Evolutionary conservation across 1,140 invertebrate species (phyloP), one percentile per base, ranked within the genome.

Genomic region (Reticulitermes speratus): DNA sequence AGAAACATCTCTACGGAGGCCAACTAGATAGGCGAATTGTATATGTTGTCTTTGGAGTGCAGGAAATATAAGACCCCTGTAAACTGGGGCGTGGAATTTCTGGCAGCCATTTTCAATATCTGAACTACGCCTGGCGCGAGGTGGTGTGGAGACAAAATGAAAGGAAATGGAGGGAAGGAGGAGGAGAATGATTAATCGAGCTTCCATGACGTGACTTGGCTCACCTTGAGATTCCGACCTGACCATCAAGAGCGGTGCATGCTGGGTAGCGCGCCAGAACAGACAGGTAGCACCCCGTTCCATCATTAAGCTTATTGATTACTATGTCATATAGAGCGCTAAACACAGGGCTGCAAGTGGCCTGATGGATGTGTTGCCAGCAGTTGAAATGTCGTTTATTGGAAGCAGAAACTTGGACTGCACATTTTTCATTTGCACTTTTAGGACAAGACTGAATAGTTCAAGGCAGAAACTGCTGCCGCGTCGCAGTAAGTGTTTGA

Each of bases 211-310:
- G 65, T 69, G 84, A 59, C 83, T 84, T 25, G 83, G 8, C 44
- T 84, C 48, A 84, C 83, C 83, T 84, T 84, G 83, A 84, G 83
- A 84, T 84, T 84, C 83, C 83, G 83, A 30, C 83, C 44, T 45
- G 83, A 52, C 83, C 83, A 45, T n/a, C 44, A 84, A 44, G 83
- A 45, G 83, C n/a, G 83, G 65, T 75, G 65, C 65, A 75, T 75
- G 25, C 65, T 75, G 65, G 65, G 65, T 75, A 75, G 25, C 65
- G 65, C 65, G 65, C 65, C 44, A 25, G 25, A 32, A 44, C 83
- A 44, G 83, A 84, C 83, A 84, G 83, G 83, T 84, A 84, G 83
- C 83, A 84, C 44, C 65, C 65, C 8, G n/a, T 25, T 75, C 65
- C 65, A 75, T 75, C 65, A 75, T 75, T 75, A 75, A 75, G 7